Percentiles rank a stretch among this genome's conserved stretches.
These are phyloP conservation scores for Eudemis profundana DNA, from an alignment of 2,888 invertebrate species.

Conservation along the genomic window DNA sequence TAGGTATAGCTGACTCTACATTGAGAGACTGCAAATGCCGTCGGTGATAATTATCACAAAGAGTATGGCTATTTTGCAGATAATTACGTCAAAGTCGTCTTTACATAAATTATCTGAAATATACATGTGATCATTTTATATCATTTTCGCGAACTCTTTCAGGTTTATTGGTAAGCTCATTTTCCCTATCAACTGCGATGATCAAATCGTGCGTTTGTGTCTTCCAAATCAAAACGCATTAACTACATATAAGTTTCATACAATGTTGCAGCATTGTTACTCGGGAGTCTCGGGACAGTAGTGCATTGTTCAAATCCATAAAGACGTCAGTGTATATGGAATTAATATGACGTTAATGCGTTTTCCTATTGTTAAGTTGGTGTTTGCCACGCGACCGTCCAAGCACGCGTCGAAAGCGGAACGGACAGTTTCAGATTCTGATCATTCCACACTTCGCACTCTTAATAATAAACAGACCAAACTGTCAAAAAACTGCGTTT, in stretches of 20 bases:
- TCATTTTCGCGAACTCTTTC: not conserved
- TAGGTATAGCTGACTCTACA: no score
- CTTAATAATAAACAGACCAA: no score
- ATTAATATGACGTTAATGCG: not conserved
- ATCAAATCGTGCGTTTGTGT: not conserved
- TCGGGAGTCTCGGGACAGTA: not conserved
- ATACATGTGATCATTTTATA: not conserved
- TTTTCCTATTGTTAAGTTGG: not conserved
- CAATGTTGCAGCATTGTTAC: not conserved
- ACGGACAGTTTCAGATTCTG: conserved; percentile 38
- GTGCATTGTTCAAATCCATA: not conserved
- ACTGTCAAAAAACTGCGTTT: no score
- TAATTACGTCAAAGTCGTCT: no score
- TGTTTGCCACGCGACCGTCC: conserved; percentile 26
- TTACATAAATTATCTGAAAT: no score
- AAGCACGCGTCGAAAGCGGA: conserved; percentile 38
- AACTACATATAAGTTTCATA: not conserved
- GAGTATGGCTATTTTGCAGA: no score
- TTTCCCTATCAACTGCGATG: conserved; percentile 11
- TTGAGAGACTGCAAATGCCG: no score
- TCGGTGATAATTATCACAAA: no score
- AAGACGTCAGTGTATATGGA: not conserved
- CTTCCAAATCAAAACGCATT: not conserved
- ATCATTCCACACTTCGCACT: conserved; percentile 37
- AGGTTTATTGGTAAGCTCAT: no score